Percentiles rank a stretch among this genome's conserved stretches.
Conservation (phyloP, 2,113 vertebrate species). For the Antechinus flavipes region DNA sequence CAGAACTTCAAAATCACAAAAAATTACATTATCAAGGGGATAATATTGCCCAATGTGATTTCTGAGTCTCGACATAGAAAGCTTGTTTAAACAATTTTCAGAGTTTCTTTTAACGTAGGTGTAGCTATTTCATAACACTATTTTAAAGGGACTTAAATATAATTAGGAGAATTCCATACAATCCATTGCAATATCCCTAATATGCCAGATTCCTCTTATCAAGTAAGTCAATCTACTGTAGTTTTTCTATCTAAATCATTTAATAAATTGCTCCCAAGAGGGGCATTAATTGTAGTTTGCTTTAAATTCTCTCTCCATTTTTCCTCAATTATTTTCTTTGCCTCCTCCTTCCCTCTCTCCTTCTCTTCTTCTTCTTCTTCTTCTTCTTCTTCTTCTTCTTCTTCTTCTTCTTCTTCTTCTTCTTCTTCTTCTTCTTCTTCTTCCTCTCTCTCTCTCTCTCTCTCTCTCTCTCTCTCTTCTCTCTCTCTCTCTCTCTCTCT, state of each 20-base stretch:
- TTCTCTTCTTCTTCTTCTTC: neutral
- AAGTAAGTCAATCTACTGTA: neutral
- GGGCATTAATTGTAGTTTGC: neutral
- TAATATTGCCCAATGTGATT: neutral
- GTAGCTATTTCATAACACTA: slow-evolving; percentile 5
- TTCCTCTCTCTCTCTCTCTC: neutral
- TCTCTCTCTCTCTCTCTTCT: neutral
- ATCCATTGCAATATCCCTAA: neutral
- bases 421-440: too few relatives aligned
- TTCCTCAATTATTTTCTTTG: neutral
- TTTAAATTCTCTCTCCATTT: neutral
- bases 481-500: neutral
- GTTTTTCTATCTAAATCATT: neutral
- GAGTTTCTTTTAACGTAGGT: neutral
- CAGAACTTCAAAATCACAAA: slow-evolving; percentile 41
- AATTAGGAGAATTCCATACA: neutral
- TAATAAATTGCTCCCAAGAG: neutral
- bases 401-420: neutral
- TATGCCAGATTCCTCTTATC: neutral
- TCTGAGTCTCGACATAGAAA: slow-evolving; percentile 1
- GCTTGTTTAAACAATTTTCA: slow-evolving; percentile 11
- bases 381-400: neutral
- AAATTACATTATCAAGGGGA: slow-evolving; percentile 10
- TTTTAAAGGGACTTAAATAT: neutral
- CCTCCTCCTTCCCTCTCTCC: neutral